Evolutionary conservation across 2,113 vertebrate species (phyloP).

Genomic region (Aplodontia rufa): DNA sequence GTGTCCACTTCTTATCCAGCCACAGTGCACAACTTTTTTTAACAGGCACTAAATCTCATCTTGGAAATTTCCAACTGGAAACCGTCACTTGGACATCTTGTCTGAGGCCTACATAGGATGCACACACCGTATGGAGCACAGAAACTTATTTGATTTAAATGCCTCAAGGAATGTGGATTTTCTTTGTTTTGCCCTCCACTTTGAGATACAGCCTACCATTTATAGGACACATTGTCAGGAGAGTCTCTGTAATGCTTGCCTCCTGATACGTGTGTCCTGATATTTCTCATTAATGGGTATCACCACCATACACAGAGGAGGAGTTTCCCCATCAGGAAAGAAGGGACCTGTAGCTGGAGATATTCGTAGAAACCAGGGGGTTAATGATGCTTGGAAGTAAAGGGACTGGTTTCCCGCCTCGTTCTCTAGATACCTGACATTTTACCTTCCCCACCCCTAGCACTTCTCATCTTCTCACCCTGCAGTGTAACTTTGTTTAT

Average conservation of each 20-base stretch:
- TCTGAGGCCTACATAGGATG: not conserved
- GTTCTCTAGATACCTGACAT: not conserved
- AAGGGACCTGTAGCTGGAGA: not conserved
- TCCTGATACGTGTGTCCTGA: not conserved
- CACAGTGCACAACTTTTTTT: not conserved
- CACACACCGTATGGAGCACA: not conserved
- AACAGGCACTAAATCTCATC: not conserved
- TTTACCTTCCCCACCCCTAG: not conserved
- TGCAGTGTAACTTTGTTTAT: not conserved
- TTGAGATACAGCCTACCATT: not conserved
- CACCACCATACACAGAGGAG: not conserved
- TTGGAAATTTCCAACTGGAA: conserved; percentile 19
- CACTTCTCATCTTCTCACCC: no score
- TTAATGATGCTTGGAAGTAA: not conserved
- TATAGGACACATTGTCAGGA: not conserved
- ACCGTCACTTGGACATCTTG: not conserved
- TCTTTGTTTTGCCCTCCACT: not conserved
- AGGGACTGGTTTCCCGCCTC: not conserved
- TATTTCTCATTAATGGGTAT: not conserved
- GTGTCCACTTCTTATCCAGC: conserved; percentile 38
- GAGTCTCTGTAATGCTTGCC: not conserved
- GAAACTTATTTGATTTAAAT: not conserved
- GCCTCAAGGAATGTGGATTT: not conserved
- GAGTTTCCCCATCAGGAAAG: not conserved
- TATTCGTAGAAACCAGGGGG: not conserved